Percentiles rank a stretch among this genome's conserved stretches.
Conservation (phyloP, 2,888 invertebrate species). For the Drosophila nigritarsus region DNA sequence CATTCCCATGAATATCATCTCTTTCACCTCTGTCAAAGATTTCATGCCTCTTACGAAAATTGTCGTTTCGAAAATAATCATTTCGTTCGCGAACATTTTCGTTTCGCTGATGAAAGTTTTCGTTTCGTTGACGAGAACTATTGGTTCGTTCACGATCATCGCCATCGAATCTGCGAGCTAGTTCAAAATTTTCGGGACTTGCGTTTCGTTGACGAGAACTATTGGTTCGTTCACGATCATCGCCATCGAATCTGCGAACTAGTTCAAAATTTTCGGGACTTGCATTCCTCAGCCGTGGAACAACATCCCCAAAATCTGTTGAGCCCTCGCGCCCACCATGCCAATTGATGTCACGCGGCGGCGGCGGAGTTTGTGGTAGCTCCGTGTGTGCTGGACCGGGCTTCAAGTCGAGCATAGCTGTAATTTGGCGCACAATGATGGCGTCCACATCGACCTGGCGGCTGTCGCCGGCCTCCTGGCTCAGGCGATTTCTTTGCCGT, state of each 20-base stretch:
- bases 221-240: background rate
- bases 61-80: background rate
- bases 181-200: constrained; percentile 4
- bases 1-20: background rate
- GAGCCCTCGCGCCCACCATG: constrained; percentile 14
- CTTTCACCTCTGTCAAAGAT: background rate
- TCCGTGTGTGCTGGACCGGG: background rate
- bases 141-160: background rate
- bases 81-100: background rate
- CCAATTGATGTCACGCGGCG: constrained; percentile 60
- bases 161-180: background rate
- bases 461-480: constrained; percentile 40
- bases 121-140: background rate
- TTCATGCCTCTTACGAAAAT: constrained; percentile 1
- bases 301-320: background rate
- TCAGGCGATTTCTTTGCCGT: constrained; percentile 35
- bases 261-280: constrained; percentile 2
- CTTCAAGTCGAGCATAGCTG: constrained; percentile 15
- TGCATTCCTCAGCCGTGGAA: constrained; percentile 3
- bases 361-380: constrained; percentile 45
- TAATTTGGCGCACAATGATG: constrained; percentile 34
- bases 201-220: background rate
- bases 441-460: constrained; percentile 37
- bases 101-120: background rate
- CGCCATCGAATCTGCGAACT: background rate